Evolutionary conservation across 2,797 vertebrate species (phyloP).

Genomic region (Sciaenops ocellatus): DNA sequence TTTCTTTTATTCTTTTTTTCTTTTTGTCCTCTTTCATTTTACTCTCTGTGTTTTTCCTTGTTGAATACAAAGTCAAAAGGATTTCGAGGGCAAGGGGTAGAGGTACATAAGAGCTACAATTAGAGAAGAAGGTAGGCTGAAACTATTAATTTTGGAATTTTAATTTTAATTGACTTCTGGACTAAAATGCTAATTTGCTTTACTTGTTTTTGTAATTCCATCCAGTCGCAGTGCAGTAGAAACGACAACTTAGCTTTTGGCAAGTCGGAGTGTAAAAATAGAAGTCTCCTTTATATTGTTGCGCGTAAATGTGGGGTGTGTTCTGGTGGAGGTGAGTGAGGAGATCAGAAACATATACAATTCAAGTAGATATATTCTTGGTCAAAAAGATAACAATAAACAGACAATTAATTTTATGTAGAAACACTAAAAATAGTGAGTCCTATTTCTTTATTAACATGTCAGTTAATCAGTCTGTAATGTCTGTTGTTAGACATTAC

Average conservation of each 20-base stretch:
- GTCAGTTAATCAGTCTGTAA: not conserved
- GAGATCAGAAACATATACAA: not conserved
- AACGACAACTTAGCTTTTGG: conserved; percentile 50
- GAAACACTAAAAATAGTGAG: not conserved
- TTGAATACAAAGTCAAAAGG: conserved; percentile 20
- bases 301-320: conserved; percentile 15
- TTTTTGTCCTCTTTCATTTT: conserved; percentile 1
- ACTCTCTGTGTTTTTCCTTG: not conserved
- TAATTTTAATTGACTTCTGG: conserved; percentile 13
- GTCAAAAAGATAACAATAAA: not conserved
- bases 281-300: conserved; percentile 12
- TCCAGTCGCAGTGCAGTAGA: conserved; percentile 2
- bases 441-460: not conserved
- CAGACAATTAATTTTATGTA: not conserved
- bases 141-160: conserved; percentile 20
- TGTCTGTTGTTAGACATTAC: not conserved
- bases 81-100: not conserved
- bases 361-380: not conserved
- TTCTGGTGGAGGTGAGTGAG: conserved; percentile 20
- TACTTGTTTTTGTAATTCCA: conserved; percentile 16
- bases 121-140: not conserved
- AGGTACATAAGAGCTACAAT: not conserved
- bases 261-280: conserved; percentile 26
- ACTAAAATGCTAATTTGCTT: conserved; percentile 27
- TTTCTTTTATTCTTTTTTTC: not conserved